These are phyloP conservation scores for Urocynchramus pylzowi DNA, from an alignment of 2,113 vertebrate species.

Conservation along the genomic window DNA sequence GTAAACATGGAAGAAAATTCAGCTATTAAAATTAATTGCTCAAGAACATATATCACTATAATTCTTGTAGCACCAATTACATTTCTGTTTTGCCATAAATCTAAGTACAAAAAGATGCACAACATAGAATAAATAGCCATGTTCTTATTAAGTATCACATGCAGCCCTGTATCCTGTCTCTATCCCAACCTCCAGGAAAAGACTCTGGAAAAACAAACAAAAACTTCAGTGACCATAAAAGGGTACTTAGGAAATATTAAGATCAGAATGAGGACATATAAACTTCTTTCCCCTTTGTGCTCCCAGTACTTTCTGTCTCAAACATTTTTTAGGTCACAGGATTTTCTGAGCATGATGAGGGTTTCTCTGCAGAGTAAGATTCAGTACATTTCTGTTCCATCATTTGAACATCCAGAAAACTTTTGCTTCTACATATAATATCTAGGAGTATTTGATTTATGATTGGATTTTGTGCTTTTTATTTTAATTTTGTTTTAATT, in stretches of 20 bases:
- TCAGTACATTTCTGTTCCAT: not conserved
- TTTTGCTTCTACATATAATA: not conserved
- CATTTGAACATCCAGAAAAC: not conserved
- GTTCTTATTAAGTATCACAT: not conserved
- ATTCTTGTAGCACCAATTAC: not conserved
- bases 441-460: not conserved
- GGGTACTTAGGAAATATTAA: not conserved
- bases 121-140: not conserved
- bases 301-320: not conserved
- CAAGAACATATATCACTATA: not conserved
- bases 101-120: not conserved
- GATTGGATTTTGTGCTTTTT: not conserved
- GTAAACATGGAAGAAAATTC: not conserved
- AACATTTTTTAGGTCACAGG: not conserved
- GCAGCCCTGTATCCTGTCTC: not conserved
- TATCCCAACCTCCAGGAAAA: not conserved
- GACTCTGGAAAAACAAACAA: not conserved
- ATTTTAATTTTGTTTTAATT: not conserved
- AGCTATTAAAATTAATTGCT: not conserved
- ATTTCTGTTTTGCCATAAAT: not conserved
- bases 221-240: not conserved
- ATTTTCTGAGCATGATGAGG: not conserved
- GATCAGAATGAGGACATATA: not conserved
- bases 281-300: not conserved
- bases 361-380: not conserved